Evolutionary conservation across 1,140 invertebrate genomes (phyloP), one percentile per base, ranked within the genome.

Genomic region (Mizuhopecten yessoensis): DNA sequence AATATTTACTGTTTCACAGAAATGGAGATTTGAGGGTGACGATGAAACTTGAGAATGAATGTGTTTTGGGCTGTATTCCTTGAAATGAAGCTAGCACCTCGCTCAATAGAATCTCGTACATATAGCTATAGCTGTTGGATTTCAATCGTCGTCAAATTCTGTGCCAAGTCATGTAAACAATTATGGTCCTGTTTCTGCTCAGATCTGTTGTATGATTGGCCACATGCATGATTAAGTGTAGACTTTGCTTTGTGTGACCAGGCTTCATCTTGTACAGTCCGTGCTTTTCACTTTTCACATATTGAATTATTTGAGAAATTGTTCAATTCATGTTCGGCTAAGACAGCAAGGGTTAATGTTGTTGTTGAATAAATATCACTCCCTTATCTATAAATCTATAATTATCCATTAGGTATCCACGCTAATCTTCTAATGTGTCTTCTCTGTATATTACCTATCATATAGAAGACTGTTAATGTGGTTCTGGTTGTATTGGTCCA

Each of bases 221-320:
- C n/a, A 5, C 0, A n/a, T 75, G 57, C n/a, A n/a, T n/a, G n/a
- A n/a, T n/a, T n/a, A n/a, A n/a, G n/a, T n/a, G n/a, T n/a, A n/a
- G n/a, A n/a, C n/a, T n/a, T n/a, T n/a, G n/a, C n/a, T 75, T 75
- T n/a, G 17, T n/a, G 5, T n/a, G 57, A 5, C 9, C 23, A 75
- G 23, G 11, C n/a, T 29, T 29, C 57, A 57, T 57, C 23, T 23
- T 20, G n/a, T 23, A 75, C 57, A 75, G 29, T 29, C n/a, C n/a
- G n/a, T 17, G n/a, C 1, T 29, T 75, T 23, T 75, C 7, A 3
- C 23, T 29, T 75, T 75, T 75, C 29, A 75, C 23, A 29, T 75
- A 75, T 75, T 75, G 57, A 75, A 75, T 75, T 75, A 75, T 75
- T 75, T 29, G 57, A 29, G 57, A 75, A 75, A 75, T n/a, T 75